Conservation (phyloP, 2,113 vertebrate genomes). For the Rutilus rutilus region DNA sequence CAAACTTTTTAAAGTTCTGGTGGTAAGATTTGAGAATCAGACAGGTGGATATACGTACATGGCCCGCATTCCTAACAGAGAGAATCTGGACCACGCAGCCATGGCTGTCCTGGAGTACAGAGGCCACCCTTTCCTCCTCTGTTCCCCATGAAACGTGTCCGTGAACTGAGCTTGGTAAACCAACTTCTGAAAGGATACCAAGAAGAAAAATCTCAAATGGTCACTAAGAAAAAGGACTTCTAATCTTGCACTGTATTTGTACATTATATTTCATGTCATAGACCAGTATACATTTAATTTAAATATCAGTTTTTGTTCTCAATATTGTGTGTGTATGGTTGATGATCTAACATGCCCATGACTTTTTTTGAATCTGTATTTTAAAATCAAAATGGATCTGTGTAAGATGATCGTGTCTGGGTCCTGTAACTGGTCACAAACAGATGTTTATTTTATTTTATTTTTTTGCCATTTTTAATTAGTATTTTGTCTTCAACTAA, state of each 20-base stretch:
- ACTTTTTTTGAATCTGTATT: not conserved
- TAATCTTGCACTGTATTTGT: constrained; percentile 11
- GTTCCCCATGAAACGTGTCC: constrained; percentile 69
- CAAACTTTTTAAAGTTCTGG: too few species aligned
- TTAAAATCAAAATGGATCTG: not conserved
- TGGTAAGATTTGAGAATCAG: too few species aligned
- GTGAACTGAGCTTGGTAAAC: constrained; percentile 87
- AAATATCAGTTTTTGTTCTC: not conserved
- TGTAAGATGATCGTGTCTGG: too few species aligned
- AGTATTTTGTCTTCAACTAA: too few species aligned
- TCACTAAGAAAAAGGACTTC: constrained; percentile 22
- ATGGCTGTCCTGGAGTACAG: constrained; percentile 95
- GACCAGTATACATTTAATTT: not conserved
- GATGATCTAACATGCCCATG: not conserved
- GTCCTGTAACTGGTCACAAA: not conserved
- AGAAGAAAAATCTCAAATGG: constrained; percentile 69
- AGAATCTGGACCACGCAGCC: constrained; percentile 61
- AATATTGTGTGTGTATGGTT: not conserved
- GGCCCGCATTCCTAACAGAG: too few species aligned
- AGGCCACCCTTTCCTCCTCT: constrained; percentile 88
- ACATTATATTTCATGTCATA: not conserved
- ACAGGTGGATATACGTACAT: too few species aligned
- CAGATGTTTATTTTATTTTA: not conserved
- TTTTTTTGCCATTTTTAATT: too few species aligned
- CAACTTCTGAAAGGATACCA: constrained; percentile 87